Evolutionary conservation across 2,888 invertebrate species (phyloP), one percentile per base, ranked within the genome.

Genomic region (Drosophila sordidula): DNA sequence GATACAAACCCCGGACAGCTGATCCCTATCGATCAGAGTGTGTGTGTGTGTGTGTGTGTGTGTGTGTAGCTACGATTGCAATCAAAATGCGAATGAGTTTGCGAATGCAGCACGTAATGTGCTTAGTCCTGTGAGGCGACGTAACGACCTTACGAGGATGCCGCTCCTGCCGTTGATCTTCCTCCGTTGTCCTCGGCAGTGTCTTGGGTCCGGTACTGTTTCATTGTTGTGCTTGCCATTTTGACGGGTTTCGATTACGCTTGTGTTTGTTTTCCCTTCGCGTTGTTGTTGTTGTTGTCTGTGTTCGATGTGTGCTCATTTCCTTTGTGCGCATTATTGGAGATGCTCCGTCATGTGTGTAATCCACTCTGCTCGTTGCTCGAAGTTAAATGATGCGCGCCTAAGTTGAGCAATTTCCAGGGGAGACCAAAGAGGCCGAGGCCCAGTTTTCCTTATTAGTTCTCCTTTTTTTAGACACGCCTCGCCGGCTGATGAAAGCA

Each of bases 181-280:
- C 25, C 50, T 36, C 36, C 70, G 18, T 18, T 25, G 14, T 11
- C 49, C 46, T 11, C 6, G 41, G 41, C 50, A 56, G 57, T 64
- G 50, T 70, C 29, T 64, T 64, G 51, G 64, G 49, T 63, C 65
- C 72, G 61, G 51, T 61, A 49, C 64, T 62, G 59, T 58, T 41
- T 39, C 64, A 70, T 86, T 82, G 87, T 74, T 66, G 59, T 71
- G 76, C 54, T 83, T 80, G 83, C 83, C 83, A 88, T 83, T 83
- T 83, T 86, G 89, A 83, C 83, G 83, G 87, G 88, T 88, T 88
- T 82, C 88, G 88, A 88, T 82, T 82, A 86, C 88, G 70, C 56
- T 56, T 44, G 66, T 51, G 42, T 66, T 55, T 64, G 44, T 54
- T 59, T 57, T 45, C 51, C 9, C 18, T 18, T 29, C 9, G 34